Evolutionary conservation across 2,113 vertebrate species (phyloP).

Genomic region (Australoheros scitulus): DNA sequence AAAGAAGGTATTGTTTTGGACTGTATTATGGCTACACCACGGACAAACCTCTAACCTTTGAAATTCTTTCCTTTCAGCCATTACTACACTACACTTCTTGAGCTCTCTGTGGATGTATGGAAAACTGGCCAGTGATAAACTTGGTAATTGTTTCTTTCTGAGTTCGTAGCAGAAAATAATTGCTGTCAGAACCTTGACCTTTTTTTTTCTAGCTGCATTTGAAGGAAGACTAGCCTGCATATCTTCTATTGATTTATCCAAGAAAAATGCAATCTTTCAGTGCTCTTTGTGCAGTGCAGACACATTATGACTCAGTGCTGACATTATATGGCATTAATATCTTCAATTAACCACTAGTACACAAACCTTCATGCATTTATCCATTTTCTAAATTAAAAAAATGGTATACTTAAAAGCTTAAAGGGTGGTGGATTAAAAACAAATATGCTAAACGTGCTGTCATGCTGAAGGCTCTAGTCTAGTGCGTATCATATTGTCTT

Average conservation of each 20-base stretch:
- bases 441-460: not conserved
- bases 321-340: not conserved
- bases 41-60: not conserved
- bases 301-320: not conserved
- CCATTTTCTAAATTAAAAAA: not conserved
- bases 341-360: not conserved
- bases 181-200: slow-evolving; percentile 36
- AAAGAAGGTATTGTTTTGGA: not conserved
- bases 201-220: not conserved
- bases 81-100: not conserved
- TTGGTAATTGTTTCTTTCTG: slow-evolving; percentile 3
- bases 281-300: not conserved
- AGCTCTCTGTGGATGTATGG: not conserved
- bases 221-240: not conserved
- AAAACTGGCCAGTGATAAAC: not conserved
- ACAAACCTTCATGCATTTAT: not conserved
- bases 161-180: slow-evolving; percentile 10
- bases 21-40: not conserved
- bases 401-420: not conserved
- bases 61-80: not conserved
- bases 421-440: not conserved
- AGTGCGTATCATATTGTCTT: not conserved
- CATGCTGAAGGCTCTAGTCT: not conserved
- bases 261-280: not conserved
- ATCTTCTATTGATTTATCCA: not conserved